These are phyloP conservation scores for Triplophysa rosa DNA, from an alignment of 2,113 vertebrate species.

Conservation along the genomic window DNA sequence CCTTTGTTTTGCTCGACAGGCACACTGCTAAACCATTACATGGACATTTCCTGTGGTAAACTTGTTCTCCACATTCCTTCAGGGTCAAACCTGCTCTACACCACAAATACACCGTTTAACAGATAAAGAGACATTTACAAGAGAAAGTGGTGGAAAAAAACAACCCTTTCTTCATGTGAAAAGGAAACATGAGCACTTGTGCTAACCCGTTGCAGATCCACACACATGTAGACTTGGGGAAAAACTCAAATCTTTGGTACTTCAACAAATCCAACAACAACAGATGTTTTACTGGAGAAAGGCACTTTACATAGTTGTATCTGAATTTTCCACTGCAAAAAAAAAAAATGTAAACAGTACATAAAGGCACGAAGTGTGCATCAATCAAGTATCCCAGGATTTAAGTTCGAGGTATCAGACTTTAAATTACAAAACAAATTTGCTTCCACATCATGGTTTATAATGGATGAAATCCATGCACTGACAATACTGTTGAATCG, in stretches of 20 bases:
- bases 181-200: conserved; percentile 39
- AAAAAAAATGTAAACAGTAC: conserved; percentile 53
- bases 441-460: conserved; percentile 28
- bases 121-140: conserved; percentile 38
- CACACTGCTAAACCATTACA: conserved; percentile 42
- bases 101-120: conserved; percentile 36
- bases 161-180: conserved; percentile 35
- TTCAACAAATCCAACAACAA: conserved; percentile 23
- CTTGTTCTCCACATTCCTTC: conserved; percentile 25
- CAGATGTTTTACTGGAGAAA: conserved; percentile 41
- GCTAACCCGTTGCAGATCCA: conserved; percentile 34
- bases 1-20: conserved; percentile 38
- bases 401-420: conserved; percentile 47
- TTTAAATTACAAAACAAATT: conserved; percentile 25
- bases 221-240: background rate
- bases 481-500: conserved; percentile 46
- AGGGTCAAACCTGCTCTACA: conserved; percentile 40
- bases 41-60: conserved; percentile 42
- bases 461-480: conserved; percentile 38
- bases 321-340: conserved; percentile 45
- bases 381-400: conserved; percentile 63
- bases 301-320: conserved; percentile 54
- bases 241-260: conserved; percentile 54
- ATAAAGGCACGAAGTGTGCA: conserved; percentile 58
- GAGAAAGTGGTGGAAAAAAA: conserved; percentile 22